Evolutionary conservation across 1,140 invertebrate species (phyloP).

Genomic region (Drosophila mojavensis): DNA sequence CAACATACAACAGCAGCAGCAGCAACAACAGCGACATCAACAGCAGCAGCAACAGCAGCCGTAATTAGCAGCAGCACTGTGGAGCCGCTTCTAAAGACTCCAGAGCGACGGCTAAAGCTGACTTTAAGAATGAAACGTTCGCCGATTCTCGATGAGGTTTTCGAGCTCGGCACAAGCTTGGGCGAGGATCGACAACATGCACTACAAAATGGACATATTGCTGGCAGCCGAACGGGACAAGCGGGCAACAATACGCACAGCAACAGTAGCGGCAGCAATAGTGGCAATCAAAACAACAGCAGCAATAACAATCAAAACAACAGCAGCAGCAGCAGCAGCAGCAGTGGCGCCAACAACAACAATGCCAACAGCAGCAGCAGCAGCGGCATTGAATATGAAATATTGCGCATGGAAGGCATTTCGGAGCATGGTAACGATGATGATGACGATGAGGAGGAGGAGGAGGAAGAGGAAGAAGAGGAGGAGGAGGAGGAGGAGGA

Average conservation of each 20-base stretch:
- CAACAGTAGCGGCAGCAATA: slow-evolving; percentile 4
- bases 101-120: slow-evolving; percentile 89
- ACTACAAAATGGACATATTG: slow-evolving; percentile 42
- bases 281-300: neutral
- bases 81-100: slow-evolving; percentile 82
- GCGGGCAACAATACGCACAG: slow-evolving; percentile 18
- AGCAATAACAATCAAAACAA: neutral
- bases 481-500: slow-evolving; percentile 22
- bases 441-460: slow-evolving; percentile 75
- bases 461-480: slow-evolving; percentile 40
- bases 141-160: slow-evolving; percentile 92
- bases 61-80: slow-evolving; percentile 36
- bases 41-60: slow-evolving; percentile 17
- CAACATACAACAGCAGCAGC: slow-evolving; percentile 22
- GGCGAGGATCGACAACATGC: slow-evolving; percentile 85
- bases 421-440: slow-evolving; percentile 86
- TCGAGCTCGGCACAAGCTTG: slow-evolving; percentile 91
- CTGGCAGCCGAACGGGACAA: neutral
- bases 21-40: neutral
- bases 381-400: slow-evolving; percentile 89
- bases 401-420: slow-evolving; percentile 91
- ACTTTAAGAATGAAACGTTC: slow-evolving; percentile 92
- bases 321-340: slow-evolving; percentile 2
- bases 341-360: slow-evolving; percentile 1
- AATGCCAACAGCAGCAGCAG: slow-evolving; percentile 29